phyloP scores from a whole-genome alignment of 2,113 vertebrate species.

The Oreochromis tanganicae region DNA sequence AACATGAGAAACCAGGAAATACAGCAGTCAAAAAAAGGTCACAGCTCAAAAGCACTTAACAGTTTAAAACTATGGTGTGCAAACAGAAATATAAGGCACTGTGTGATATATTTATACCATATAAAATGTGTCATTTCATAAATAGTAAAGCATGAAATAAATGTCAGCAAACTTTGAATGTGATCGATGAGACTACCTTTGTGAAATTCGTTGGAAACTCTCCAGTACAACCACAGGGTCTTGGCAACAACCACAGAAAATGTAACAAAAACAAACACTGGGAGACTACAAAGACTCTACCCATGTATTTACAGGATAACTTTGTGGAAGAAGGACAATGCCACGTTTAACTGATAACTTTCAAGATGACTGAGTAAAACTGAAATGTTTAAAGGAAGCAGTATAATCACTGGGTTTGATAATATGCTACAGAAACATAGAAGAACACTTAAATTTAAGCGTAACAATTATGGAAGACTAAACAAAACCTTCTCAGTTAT shows the following conservation, averaged over 20 bases:
- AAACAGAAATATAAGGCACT: neutral
- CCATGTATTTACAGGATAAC: neutral
- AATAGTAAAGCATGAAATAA: neutral
- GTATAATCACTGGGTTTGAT: neutral
- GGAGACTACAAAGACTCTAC: neutral
- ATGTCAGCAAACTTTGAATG: neutral
- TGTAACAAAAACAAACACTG: neutral
- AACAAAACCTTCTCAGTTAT: neutral
- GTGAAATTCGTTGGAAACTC: neutral
- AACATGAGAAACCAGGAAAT: neutral
- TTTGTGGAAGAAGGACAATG: neutral
- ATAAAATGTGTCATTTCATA: neutral
- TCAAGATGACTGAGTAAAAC: neutral
- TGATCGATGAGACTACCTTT: neutral
- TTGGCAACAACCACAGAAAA: neutral
- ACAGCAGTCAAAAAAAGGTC: neutral
- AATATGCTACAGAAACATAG: neutral
- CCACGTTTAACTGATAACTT: neutral
- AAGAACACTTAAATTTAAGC: neutral
- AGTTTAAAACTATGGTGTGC: neutral
- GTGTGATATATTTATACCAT: neutral
- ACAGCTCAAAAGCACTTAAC: neutral
- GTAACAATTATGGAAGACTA: neutral
- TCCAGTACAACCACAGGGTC: neutral
- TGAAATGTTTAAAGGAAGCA: neutral